A percentile compares a stretch with the other conserved stretches of the same genome.
These are phyloP conservation scores for Chalcosyrphus nemorum DNA, from an alignment of 2,888 invertebrate genomes.

Conservation along the genomic window DNA sequence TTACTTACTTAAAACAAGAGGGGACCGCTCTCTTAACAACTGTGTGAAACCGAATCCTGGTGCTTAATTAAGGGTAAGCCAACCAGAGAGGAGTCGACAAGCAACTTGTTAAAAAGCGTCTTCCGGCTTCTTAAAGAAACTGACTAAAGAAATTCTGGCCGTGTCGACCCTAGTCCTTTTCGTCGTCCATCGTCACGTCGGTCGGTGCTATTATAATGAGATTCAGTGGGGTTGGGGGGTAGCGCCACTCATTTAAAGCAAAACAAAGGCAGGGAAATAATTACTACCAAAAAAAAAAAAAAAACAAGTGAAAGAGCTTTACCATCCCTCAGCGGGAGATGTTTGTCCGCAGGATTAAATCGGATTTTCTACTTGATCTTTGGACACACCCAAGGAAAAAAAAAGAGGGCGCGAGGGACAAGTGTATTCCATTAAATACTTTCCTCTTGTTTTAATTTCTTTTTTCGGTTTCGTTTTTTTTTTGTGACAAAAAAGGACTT, in stretches of 20 bases:
- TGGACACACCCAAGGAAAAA: slow-evolving; percentile 6
- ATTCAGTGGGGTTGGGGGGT: slow-evolving; percentile 37
- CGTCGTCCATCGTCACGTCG: slow-evolving; percentile 12
- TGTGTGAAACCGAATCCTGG: slow-evolving; percentile 68
- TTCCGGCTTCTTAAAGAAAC: slow-evolving; percentile 46
- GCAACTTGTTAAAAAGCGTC: slow-evolving; percentile 37
- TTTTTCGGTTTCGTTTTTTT: slow-evolving; percentile 18
- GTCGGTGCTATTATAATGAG: slow-evolving; percentile 32
- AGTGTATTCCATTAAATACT: slow-evolving; percentile 5
- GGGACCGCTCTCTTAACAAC: slow-evolving; percentile 34
- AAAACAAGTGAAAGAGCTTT: no score
- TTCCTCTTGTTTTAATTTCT: slow-evolving; percentile 49
- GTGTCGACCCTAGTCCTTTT: slow-evolving; percentile 11
- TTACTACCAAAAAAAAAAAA: slow-evolving; percentile 19
- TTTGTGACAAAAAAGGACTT: not conserved
- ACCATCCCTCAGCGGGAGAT: slow-evolving; percentile 4
- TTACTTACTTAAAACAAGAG: slow-evolving; percentile 67
- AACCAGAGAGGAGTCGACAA: not conserved
- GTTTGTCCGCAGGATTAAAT: slow-evolving; percentile 66
- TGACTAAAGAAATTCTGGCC: slow-evolving; percentile 5
- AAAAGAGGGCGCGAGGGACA: not conserved
- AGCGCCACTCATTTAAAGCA: slow-evolving; percentile 31
- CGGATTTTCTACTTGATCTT: slow-evolving; percentile 65
- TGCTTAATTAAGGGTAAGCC: slow-evolving; percentile 66
- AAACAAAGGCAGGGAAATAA: slow-evolving; percentile 60